Evolutionary conservation across 2,888 invertebrate species (phyloP).

Genomic region (Thera britannica): DNA sequence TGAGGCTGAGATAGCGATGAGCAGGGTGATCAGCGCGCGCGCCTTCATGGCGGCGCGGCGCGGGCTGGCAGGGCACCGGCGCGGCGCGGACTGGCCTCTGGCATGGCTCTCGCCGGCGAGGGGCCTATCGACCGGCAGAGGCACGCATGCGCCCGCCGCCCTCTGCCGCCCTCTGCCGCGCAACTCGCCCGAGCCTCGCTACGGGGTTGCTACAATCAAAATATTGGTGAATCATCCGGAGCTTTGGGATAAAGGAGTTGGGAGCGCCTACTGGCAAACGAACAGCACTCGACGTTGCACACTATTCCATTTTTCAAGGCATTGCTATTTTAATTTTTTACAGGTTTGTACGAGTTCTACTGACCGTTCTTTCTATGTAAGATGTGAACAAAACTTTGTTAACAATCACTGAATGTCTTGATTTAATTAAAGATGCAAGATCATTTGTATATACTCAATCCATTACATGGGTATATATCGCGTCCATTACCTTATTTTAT

Average conservation of each 20-base stretch:
- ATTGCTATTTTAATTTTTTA: not conserved
- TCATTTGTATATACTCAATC: too few relatives aligned
- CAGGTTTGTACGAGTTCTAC: not conserved
- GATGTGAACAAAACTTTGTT: too few relatives aligned
- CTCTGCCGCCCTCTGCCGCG: not conserved
- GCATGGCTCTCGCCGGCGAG: constrained; percentile 15
- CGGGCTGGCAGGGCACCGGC: constrained; percentile 65
- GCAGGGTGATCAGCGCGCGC: constrained; percentile 69
- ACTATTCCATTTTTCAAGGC: not conserved
- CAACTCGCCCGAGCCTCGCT: constrained; percentile 25
- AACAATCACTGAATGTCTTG: too few relatives aligned
- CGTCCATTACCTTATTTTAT: too few relatives aligned
- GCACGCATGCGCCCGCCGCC: constrained; percentile 37
- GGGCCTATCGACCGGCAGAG: constrained; percentile 53
- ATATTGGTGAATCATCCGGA: constrained; percentile 37
- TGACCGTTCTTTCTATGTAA: not conserved
- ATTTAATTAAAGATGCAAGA: too few relatives aligned
- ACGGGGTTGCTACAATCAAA: constrained; percentile 39
- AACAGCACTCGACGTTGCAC: constrained; percentile 6
- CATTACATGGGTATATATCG: too few relatives aligned
- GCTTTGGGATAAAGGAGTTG: constrained; percentile 30
- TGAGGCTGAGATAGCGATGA: constrained; percentile 65
- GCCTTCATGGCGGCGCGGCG: constrained; percentile 79
- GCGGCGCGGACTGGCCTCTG: constrained; percentile 62
- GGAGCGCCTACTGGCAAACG: constrained; percentile 31